Evolutionary conservation across 2,113 vertebrate genomes (phyloP).

Genomic region (Xenopus laevis): DNA sequence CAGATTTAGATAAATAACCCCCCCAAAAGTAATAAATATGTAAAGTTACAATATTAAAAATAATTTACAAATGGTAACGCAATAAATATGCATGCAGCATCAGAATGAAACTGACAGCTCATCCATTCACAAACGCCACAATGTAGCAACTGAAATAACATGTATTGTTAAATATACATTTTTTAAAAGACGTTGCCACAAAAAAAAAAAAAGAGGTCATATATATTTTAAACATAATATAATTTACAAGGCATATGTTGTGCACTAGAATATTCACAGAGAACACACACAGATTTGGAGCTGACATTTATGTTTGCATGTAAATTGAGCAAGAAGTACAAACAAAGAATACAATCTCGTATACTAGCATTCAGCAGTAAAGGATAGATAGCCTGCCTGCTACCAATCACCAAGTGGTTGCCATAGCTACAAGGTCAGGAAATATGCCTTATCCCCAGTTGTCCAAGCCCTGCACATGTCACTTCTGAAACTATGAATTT

Average conservation of each 20-base stretch:
- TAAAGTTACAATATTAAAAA: too few species aligned
- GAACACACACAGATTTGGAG: constrained; percentile 52
- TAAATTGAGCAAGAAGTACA: constrained; percentile 76
- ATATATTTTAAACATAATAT: neutral
- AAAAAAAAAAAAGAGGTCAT: too few species aligned
- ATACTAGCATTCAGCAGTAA: constrained; percentile 80
- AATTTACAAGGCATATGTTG: neutral
- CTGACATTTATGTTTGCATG: constrained; percentile 70
- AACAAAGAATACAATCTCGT: constrained; percentile 80
- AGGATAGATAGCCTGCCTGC: constrained; percentile 79
- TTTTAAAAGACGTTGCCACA: too few species aligned
- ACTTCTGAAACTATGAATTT: constrained; percentile 93
- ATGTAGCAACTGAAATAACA: too few species aligned
- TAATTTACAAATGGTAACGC: too few species aligned
- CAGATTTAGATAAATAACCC: too few species aligned
- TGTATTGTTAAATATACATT: too few species aligned
- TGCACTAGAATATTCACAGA: neutral
- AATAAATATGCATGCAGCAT: too few species aligned
- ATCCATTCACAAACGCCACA: too few species aligned
- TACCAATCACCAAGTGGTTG: constrained; percentile 87
- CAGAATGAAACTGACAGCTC: too few species aligned
- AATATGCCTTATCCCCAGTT: constrained; percentile 87
- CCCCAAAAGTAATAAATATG: too few species aligned
- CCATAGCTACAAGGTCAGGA: constrained; percentile 92
- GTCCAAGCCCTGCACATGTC: constrained; percentile 88